Conservation (phyloP, 2,888 invertebrate genomes). For the Xanthia icteritia region DNA sequence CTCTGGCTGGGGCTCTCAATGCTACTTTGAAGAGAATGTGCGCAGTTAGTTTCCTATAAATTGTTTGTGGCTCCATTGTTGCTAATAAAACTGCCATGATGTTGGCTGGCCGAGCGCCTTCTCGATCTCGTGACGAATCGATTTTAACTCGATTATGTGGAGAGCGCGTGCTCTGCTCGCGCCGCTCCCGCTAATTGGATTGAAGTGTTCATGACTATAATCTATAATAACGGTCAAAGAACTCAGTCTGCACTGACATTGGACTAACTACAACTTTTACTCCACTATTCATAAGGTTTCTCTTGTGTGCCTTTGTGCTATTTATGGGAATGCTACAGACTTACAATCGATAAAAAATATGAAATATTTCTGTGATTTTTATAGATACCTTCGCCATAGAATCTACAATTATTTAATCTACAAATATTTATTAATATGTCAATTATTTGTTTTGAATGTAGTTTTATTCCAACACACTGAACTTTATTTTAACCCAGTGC, state of each 20-base stretch:
- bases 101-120: constrained; percentile 30
- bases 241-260: constrained; percentile 66
- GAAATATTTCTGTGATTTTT: neutral
- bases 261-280: constrained; percentile 58
- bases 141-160: constrained; percentile 79
- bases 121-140: constrained; percentile 78
- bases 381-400: neutral
- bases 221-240: constrained; percentile 67
- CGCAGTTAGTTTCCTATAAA: constrained; percentile 37
- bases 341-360: constrained; percentile 11
- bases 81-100: constrained; percentile 47
- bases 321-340: constrained; percentile 10
- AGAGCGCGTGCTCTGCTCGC: constrained; percentile 63
- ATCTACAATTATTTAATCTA: too few relatives aligned
- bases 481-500: too few relatives aligned
- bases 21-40: constrained; percentile 36
- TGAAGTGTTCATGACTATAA: constrained; percentile 56
- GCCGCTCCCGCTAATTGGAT: constrained; percentile 68
- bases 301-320: neutral
- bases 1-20: constrained; percentile 3
- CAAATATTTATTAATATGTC: too few relatives aligned
- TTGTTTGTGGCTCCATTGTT: constrained; percentile 39
- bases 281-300: constrained; percentile 59
- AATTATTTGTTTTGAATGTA: too few relatives aligned
- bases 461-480: too few relatives aligned